A percentile compares a stretch with the other conserved stretches of the same genome.
Evolutionary conservation across 92 coral and sea anemone genomes (phyloP).

Genomic region (Palythoa heliodiscus): DNA sequence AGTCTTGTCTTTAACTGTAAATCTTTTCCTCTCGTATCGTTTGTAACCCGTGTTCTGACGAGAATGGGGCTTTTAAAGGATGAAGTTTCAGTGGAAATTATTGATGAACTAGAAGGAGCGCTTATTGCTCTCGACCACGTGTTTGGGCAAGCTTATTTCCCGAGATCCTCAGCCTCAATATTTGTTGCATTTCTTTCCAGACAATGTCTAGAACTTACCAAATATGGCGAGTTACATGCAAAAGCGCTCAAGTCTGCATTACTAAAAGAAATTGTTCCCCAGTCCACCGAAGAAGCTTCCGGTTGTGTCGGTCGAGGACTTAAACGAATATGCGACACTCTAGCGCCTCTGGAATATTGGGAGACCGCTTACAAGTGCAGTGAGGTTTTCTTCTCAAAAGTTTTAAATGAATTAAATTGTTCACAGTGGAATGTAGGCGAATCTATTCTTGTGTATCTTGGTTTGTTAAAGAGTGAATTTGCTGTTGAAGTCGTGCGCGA

Average conservation of each 20-base stretch:
- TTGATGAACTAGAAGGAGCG: conserved; percentile 61
- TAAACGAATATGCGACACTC: conserved; percentile 74
- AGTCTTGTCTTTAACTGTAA: conserved; percentile 35
- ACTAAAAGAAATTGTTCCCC: conserved; percentile 64
- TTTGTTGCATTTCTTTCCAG: conserved; percentile 86
- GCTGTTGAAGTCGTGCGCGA: conserved; percentile 60
- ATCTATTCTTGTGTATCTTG: conserved; percentile 64
- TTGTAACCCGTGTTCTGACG: conserved; percentile 65
- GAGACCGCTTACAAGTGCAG: conserved; percentile 59
- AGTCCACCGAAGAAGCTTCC: conserved; percentile 53
- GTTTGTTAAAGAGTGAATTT: conserved; percentile 72
- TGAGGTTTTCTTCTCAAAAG: conserved; percentile 43
- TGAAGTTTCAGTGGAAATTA: conserved; percentile 39
- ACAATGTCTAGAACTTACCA: conserved; percentile 52
- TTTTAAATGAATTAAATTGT: conserved; percentile 34
- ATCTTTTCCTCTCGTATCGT: conserved; percentile 29
- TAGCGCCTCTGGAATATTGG: conserved; percentile 63
- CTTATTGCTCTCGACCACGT: conserved; percentile 71
- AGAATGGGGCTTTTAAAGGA: conserved; percentile 85
- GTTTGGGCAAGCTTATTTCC: conserved; percentile 71
- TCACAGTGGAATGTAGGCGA: conserved; percentile 54
- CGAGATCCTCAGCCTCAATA: conserved; percentile 76
- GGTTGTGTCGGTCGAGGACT: conserved; percentile 63
- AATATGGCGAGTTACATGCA: conserved; percentile 41
- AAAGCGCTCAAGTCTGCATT: conserved; percentile 70